These are phyloP conservation scores for Drosophila nigrodunni DNA, from an alignment of 1,140 invertebrate genomes.

Conservation along the genomic window DNA sequence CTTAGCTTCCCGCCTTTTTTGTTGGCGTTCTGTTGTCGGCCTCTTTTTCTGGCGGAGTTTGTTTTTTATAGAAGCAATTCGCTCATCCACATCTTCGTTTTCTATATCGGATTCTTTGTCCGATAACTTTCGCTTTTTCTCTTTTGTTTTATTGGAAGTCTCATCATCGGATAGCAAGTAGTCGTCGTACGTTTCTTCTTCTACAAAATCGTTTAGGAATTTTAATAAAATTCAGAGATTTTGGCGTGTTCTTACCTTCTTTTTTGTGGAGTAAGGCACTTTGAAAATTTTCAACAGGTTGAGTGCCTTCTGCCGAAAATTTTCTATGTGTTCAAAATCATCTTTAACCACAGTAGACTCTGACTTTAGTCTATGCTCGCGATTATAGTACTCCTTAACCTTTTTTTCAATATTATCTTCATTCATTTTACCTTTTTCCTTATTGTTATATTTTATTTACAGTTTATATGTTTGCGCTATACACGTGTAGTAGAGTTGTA, in stretches of 20 bases:
- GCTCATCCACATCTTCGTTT: constrained; percentile 69
- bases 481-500: neutral
- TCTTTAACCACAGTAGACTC: constrained; percentile 8
- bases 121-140: constrained; percentile 15
- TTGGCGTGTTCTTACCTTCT: constrained; percentile 49
- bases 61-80: constrained; percentile 79
- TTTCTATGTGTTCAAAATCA: constrained; percentile 15
- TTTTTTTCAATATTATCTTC: constrained; percentile 30
- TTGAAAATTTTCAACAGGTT: constrained; percentile 56
- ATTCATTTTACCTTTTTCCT: constrained; percentile 19
- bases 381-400: constrained; percentile 42
- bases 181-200: constrained; percentile 73
- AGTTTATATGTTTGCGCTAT: constrained; percentile 3
- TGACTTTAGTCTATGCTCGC: constrained; percentile 3
- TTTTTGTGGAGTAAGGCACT: constrained; percentile 59
- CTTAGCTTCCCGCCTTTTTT: constrained; percentile 70
- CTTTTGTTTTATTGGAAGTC: constrained; percentile 30
- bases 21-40: constrained; percentile 70
- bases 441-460: neutral
- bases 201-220: constrained; percentile 1
- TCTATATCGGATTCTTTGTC: constrained; percentile 7
- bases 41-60: constrained; percentile 79
- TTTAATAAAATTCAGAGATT: neutral
- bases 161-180: constrained; percentile 71
- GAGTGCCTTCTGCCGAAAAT: constrained; percentile 33